Conservation (phyloP, 37 sponge, comb jelly and placozoan species). For the Theonella swinhoei region DNA sequence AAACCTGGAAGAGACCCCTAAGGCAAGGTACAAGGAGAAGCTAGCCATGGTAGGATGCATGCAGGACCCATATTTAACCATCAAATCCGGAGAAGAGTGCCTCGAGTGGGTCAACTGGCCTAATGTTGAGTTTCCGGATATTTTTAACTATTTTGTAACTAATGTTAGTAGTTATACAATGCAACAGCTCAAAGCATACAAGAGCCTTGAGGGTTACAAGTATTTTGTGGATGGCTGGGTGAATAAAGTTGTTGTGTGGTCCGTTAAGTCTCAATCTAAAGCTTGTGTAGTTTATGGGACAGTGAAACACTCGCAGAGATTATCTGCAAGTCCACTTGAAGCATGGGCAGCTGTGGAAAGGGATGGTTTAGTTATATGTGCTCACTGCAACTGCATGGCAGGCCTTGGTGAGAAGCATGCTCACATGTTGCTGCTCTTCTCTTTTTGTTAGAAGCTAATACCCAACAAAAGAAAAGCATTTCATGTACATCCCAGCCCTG, state of each 20-base stretch:
- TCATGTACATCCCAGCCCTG: neutral
- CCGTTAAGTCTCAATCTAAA: neutral
- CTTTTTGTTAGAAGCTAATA: conserved; percentile 43
- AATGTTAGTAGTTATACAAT: conserved; percentile 38
- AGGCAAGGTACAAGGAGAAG: conserved; percentile 11
- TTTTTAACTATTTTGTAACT: conserved; percentile 22
- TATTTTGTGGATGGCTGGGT: conserved; percentile 36
- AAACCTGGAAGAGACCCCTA: neutral
- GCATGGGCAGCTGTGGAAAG: neutral
- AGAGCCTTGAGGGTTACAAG: neutral
- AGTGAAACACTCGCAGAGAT: neutral
- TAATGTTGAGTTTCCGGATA: conserved; percentile 32
- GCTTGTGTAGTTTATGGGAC: neutral
- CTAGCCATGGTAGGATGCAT: conserved; percentile 10
- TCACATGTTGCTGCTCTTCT: conserved; percentile 62
- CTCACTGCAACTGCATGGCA: conserved; percentile 55
- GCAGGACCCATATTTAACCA: neutral
- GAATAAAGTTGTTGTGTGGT: neutral
- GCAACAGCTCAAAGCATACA: conserved; percentile 28
- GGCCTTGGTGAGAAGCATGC: conserved; percentile 66
- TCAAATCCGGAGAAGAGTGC: neutral
- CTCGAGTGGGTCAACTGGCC: conserved; percentile 4
- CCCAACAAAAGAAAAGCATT: neutral
- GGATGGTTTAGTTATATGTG: conserved; percentile 51
- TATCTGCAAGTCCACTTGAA: neutral